phyloP scores from a whole-genome alignment of 2,888 invertebrate genomes.

The Stictocephala bisonia region DNA sequence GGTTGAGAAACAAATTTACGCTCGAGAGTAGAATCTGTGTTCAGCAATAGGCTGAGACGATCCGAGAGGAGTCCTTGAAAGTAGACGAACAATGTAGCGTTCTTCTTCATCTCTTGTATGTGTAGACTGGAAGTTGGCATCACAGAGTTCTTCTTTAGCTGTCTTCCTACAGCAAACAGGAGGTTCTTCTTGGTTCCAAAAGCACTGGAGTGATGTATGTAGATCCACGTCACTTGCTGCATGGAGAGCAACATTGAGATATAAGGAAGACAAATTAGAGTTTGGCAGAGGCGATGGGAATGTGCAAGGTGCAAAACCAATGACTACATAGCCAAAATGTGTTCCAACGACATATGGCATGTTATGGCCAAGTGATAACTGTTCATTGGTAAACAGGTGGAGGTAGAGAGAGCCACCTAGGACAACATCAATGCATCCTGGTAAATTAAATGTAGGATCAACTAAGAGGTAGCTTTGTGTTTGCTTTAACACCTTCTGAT shows the following conservation, averaged over 20 bases:
- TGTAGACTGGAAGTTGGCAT: conserved; percentile 42
- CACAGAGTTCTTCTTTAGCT: conserved; percentile 43
- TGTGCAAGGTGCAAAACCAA: neutral
- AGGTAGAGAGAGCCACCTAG: neutral
- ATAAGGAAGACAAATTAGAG: neutral
- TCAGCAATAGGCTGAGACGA: conserved; percentile 3
- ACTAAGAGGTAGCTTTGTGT: neutral
- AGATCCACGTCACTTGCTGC: neutral
- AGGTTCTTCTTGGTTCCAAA: conserved; percentile 48
- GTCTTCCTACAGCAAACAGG: neutral
- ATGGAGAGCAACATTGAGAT: neutral
- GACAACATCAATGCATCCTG: neutral
- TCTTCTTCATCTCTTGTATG: conserved; percentile 31
- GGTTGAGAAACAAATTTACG: neutral
- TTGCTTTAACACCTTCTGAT: neutral
- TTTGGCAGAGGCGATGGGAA: neutral
- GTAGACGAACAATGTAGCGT: conserved; percentile 39
- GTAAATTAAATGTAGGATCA: neutral
- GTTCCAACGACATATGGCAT: neutral
- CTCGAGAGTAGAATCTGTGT: conserved; percentile 12
- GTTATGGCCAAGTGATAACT: neutral
- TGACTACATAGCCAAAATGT: neutral
- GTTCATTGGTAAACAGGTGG: neutral
- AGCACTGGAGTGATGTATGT: neutral
- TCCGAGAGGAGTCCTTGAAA: conserved; percentile 19